Evolutionary conservation across 2,797 vertebrate species (phyloP).

Genomic region (Fistularia commersonii): DNA sequence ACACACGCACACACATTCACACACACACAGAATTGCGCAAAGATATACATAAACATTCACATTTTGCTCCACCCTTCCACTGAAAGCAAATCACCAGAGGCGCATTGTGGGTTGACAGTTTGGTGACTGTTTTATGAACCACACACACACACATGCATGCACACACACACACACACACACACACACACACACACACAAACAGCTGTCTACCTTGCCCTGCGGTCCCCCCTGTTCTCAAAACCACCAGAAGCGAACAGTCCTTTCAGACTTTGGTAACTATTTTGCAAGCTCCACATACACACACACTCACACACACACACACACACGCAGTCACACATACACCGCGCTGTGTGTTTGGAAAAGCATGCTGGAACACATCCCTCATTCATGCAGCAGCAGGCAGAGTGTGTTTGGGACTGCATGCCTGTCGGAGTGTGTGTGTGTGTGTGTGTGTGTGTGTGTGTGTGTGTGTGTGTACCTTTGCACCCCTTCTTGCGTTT

Average conservation of each 20-base stretch:
- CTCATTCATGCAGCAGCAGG: constrained; percentile 67
- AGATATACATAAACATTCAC: no score
- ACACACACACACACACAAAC: constrained; percentile 1
- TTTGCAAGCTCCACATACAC: constrained; percentile 41
- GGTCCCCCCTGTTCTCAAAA: constrained; percentile 48
- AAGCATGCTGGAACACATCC: constrained; percentile 70
- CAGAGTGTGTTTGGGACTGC: no score
- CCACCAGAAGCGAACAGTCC: constrained; percentile 48
- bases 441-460: no score
- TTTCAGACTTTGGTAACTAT: constrained; percentile 52
- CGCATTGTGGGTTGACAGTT: no score
- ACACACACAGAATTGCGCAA: no score
- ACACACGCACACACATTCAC: no score
- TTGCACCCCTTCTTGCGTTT: constrained; percentile 60
- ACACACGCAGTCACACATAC: no score
- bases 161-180: neutral
- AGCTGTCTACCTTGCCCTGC: constrained; percentile 7
- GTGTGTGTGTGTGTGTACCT: constrained; percentile 47
- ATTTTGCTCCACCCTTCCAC: no score
- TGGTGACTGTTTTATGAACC: no score
- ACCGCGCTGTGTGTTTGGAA: constrained; percentile 48
- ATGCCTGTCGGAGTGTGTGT: no score
- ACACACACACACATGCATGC: neutral
- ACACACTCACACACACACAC: constrained; percentile 25
- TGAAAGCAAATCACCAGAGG: no score